phyloP scores from a whole-genome alignment of 2,888 invertebrate species.

The Lymantria monacha region DNA sequence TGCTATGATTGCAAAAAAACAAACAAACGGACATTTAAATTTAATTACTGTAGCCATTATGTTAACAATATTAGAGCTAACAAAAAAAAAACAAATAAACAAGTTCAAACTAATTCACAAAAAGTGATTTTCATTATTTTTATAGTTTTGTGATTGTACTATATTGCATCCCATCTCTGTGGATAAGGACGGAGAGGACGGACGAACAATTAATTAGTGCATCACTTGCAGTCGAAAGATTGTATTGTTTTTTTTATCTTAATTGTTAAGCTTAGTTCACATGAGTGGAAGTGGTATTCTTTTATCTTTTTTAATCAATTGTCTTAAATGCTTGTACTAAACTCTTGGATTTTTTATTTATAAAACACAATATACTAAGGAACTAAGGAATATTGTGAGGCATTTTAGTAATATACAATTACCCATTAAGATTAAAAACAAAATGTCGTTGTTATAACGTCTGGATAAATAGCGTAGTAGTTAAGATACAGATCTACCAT shows the following conservation, averaged over 20 bases:
- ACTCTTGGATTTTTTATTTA: no score
- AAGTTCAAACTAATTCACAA: conserved; percentile 12
- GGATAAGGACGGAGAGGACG: conserved; percentile 9
- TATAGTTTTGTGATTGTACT: conserved; percentile 15
- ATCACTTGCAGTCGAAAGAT: not conserved
- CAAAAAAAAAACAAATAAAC: not conserved
- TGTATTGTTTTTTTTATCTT: not conserved
- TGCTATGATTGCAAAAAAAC: not conserved
- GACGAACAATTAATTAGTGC: conserved; percentile 4
- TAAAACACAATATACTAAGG: no score
- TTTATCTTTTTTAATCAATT: no score
- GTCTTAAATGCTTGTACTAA: no score
- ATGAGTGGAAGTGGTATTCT: no score
- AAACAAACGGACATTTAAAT: not conserved
- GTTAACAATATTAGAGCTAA: no score
- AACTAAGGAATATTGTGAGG: no score
- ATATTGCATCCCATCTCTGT: conserved; percentile 6
- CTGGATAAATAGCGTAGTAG: no score
- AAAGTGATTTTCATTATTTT: conserved; percentile 10
- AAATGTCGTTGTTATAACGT: no score
- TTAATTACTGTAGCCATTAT: not conserved
- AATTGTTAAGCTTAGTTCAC: not conserved
- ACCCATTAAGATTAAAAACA: no score
- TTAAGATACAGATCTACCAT: no score
- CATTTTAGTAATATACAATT: no score